A percentile compares a stretch with the other conserved stretches of the same genome.
phyloP scores from a whole-genome alignment of 2,797 vertebrate genomes.

The Micromesistius poutassou region DNA sequence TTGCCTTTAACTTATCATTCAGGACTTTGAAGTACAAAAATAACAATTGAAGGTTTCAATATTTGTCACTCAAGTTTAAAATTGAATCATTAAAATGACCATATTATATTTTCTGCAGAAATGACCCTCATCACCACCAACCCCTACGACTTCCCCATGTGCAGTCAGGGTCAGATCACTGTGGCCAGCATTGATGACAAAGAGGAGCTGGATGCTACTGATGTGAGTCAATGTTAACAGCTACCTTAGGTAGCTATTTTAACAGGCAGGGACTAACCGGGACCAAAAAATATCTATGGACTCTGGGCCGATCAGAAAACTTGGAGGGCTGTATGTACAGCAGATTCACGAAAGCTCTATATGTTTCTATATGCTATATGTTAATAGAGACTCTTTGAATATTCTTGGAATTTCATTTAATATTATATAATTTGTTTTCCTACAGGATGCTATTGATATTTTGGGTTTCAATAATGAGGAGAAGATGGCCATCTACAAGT shows the following conservation, averaged over 20 bases:
- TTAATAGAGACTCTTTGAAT: no score
- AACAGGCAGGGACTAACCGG: neutral
- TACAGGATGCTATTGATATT: constrained; percentile 73
- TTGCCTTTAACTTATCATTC: no score
- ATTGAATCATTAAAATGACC: no score
- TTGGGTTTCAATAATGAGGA: constrained; percentile 80
- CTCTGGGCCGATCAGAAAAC: no score
- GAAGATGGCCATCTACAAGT: constrained; percentile 81
- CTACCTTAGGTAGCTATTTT: neutral
- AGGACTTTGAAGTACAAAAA: no score
- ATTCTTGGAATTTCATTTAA: neutral
- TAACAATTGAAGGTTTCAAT: no score
- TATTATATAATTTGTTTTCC: constrained; percentile 6
- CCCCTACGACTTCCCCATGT: constrained; percentile 73
- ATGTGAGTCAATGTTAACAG: constrained; percentile 66
- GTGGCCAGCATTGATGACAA: constrained; percentile 80
- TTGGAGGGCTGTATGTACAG: no score
- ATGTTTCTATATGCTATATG: neutral
- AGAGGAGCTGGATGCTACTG: constrained; percentile 82
- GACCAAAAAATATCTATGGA: no score
- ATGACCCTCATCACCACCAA: constrained; percentile 80
- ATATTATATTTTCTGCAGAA: constrained; percentile 61
- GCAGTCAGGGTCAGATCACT: constrained; percentile 81
- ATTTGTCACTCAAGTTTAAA: no score
- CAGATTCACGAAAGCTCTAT: neutral